Evolutionary conservation across 2,888 invertebrate genomes (phyloP), one percentile per base, ranked within the genome.

Genomic region (Aradus depressus): DNA sequence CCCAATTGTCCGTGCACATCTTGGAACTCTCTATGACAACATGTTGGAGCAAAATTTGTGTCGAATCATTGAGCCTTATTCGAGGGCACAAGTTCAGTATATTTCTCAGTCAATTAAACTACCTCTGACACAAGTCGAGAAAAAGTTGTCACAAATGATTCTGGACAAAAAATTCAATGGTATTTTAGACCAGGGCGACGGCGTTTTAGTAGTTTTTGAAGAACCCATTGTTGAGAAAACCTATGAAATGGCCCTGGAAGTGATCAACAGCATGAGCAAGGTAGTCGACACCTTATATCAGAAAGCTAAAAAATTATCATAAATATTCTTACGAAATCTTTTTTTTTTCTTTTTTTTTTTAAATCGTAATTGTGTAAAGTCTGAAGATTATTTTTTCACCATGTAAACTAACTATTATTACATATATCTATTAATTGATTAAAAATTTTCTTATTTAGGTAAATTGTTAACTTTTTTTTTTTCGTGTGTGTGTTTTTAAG

Each of bases 41-140:
- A 93, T 99, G 88, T 73, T 99, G 68, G 98, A 99, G 71, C 97
- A 99, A 71, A 99, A 99, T 74, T 76, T 98, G 62, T 95, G 92
- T 70, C 81, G 97, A 59, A 90, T 99, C 62, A 97, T 99, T 58
- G 98, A 99, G 70, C 98, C 99, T 1, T 99, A 96, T 70, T 95
- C 93, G 60, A 77, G 89, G 63, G 97, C 98, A 1, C 90, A 99
- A 78, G 77, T 63, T 16, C 81, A 87, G 58, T 91, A 92, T 70
- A 84, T 96, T 60, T 90, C 95, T 22, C 81, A 84, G 61, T 80
- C 84, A 62, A 96, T 96, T 71, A 85, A 89, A 63, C 74, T 96
- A 55, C 84, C 90, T 10, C 81, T 89, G 77, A 73, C 84, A 41
- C 79, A 85, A 72, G 97, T 99, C 47, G 98, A 99, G 71, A 93